phyloP scores from a whole-genome alignment of 2,888 invertebrate species.

The Caenorhabditis sp. region DNA sequence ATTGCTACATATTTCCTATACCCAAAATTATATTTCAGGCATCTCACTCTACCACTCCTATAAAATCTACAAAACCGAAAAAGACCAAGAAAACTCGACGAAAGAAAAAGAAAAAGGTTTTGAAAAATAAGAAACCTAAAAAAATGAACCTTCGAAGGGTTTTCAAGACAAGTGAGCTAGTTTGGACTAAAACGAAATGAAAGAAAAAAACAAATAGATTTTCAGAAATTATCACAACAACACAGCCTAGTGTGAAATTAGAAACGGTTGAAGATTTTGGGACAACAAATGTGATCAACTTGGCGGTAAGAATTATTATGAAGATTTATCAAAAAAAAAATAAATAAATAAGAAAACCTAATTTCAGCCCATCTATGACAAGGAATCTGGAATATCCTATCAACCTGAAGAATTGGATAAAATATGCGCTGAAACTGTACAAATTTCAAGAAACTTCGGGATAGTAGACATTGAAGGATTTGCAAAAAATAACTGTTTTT shows the following conservation, averaged over 20 bases:
- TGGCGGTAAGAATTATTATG: conserved; percentile 19
- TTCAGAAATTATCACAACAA: conserved; percentile 38
- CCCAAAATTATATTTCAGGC: not conserved
- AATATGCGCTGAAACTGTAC: conserved; percentile 40
- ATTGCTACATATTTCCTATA: too few species aligned
- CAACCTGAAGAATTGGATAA: conserved; percentile 29
- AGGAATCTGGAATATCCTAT: conserved; percentile 37
- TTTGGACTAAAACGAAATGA: too few species aligned
- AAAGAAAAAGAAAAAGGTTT: conserved; percentile 21
- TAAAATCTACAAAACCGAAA: conserved; percentile 2
- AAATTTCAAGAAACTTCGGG: conserved; percentile 46
- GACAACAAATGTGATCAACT: conserved; percentile 20
- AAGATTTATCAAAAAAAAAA: not conserved
- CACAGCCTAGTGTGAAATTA: conserved; percentile 16
- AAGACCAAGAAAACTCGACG: conserved; percentile 17
- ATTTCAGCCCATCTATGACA: conserved; percentile 46
- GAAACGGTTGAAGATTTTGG: conserved; percentile 9
- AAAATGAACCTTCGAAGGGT: conserved; percentile 37
- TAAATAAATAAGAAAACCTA: conserved; percentile 2
- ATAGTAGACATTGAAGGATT: conserved; percentile 46
- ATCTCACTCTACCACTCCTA: not conserved
- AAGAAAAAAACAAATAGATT: conserved; percentile 15
- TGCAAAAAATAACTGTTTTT: conserved; percentile 49
- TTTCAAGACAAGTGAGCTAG: conserved; percentile 27
- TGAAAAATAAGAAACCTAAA: conserved; percentile 22